Conservation (phyloP, 2,888 invertebrate genomes). For the Agrotis segetum region DNA sequence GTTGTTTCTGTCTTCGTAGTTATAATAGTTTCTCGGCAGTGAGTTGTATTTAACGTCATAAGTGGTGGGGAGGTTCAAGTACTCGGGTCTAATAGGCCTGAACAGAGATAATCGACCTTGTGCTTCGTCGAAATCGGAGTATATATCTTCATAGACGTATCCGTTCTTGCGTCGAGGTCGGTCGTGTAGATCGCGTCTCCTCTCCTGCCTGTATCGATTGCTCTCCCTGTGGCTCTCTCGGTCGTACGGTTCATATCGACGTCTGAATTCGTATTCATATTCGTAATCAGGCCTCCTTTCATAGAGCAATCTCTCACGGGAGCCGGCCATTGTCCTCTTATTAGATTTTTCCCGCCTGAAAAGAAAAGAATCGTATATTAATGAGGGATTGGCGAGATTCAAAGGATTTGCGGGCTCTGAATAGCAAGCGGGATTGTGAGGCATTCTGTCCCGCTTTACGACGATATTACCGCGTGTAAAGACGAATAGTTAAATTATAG, state of each 20-base stretch:
- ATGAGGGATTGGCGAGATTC: conserved; percentile 63
- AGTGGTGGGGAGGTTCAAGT: conserved; percentile 83
- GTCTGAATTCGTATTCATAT: conserved; percentile 76
- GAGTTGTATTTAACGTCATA: conserved; percentile 87
- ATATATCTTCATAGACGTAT: conserved; percentile 89
- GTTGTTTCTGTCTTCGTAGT: conserved; percentile 78
- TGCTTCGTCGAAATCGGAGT: conserved; percentile 88
- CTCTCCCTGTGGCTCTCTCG: conserved; percentile 62
- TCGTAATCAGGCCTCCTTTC: conserved; percentile 81
- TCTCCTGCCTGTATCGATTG: conserved; percentile 75
- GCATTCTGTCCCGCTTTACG: conserved; percentile 51
- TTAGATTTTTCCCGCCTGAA: conserved; percentile 78
- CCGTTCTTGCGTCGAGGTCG: conserved; percentile 85
- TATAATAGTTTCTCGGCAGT: conserved; percentile 84
- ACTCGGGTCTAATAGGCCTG: conserved; percentile 88
- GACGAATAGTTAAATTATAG: conserved; percentile 53
- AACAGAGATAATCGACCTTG: conserved; percentile 87
- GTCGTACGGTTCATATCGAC: conserved; percentile 74
- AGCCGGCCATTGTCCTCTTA: conserved; percentile 84
- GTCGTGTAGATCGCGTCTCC: conserved; percentile 64
- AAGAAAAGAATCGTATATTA: conserved; percentile 76
- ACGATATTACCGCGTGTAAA: conserved; percentile 53
- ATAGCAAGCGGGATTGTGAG: conserved; percentile 40
- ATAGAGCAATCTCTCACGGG: conserved; percentile 85
- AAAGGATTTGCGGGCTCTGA: conserved; percentile 61